These are phyloP conservation scores for Macrosteles quadrilineatus DNA, from an alignment of 1,140 invertebrate genomes.

Conservation along the genomic window DNA sequence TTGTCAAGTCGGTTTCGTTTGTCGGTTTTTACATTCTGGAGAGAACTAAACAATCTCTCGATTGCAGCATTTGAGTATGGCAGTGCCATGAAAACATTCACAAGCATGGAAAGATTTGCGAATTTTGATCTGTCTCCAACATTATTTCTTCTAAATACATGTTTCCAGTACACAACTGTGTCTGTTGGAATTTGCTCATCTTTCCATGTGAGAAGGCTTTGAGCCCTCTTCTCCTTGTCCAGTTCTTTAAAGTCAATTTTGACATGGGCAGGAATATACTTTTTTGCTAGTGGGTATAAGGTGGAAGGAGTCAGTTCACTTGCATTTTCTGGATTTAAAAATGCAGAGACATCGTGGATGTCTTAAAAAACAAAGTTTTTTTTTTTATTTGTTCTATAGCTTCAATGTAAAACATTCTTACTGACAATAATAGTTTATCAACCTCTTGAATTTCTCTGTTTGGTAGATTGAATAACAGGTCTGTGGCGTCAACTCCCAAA, in stretches of 20 bases:
- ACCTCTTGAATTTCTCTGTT: neutral
- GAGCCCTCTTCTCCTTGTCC: neutral
- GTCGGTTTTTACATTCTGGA: too few species aligned
- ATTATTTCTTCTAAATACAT: neutral
- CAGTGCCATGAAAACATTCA: neutral
- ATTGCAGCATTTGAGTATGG: too few species aligned
- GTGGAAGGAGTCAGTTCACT: neutral
- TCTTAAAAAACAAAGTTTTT: too few species aligned
- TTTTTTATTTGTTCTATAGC: too few species aligned
- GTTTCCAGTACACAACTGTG: neutral
- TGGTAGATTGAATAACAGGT: neutral
- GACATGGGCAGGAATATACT: neutral
- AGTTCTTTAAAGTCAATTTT: neutral
- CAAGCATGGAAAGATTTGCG: neutral
- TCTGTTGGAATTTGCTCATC: neutral
- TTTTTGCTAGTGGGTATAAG: neutral
- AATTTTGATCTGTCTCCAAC: neutral
- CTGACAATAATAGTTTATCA: neutral
- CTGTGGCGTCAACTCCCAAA: neutral
- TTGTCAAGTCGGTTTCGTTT: too few species aligned
- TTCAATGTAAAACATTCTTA: slow-evolving; percentile 2
- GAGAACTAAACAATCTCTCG: too few species aligned
- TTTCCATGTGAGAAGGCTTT: neutral
- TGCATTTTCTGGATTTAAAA: neutral
- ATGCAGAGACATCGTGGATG: too few species aligned